phyloP scores from a whole-genome alignment of 2,113 vertebrate genomes.

The Planiliza haematocheilus region DNA sequence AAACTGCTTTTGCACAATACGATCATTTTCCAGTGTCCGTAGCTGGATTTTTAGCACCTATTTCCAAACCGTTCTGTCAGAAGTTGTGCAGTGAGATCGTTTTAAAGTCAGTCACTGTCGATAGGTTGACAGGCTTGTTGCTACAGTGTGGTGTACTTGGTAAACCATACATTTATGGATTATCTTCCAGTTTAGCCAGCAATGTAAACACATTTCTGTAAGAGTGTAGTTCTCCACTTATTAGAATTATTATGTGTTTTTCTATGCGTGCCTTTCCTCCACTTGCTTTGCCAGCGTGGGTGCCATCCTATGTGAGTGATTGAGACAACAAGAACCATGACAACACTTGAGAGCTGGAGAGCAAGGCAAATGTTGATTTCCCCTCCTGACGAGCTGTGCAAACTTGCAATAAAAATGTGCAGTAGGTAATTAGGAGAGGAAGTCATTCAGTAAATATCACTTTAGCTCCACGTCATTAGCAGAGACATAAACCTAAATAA shows the following conservation, averaged over 20 bases:
- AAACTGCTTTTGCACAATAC: too few species aligned
- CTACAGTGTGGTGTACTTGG: slow-evolving; percentile 3
- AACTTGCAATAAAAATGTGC: slow-evolving; percentile 55
- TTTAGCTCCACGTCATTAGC: slow-evolving; percentile 60
- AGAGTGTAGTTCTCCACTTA: neutral
- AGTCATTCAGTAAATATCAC: slow-evolving; percentile 59
- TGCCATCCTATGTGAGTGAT: slow-evolving; percentile 18
- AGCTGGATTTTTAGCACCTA: too few species aligned
- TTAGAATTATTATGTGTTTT: slow-evolving; percentile 4
- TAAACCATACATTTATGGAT: neutral
- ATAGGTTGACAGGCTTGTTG: neutral
- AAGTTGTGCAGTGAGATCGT: neutral
- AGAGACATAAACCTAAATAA: slow-evolving; percentile 52
- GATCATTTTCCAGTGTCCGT: too few species aligned
- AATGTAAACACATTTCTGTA: neutral
- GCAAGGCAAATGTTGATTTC: slow-evolving; percentile 57
- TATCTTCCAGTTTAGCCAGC: slow-evolving; percentile 6
- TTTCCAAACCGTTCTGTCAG: neutral
- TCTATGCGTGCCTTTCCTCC: neutral
- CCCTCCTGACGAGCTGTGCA: slow-evolving; percentile 42
- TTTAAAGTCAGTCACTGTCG: neutral
- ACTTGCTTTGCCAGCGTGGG: neutral
- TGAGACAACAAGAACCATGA: slow-evolving; percentile 37
- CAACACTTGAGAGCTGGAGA: slow-evolving; percentile 37
- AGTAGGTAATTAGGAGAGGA: slow-evolving; percentile 52